A percentile compares a stretch with the other conserved stretches of the same genome.
Conservation (phyloP, 2,888 invertebrate genomes). For the Hypsopygia costalis region DNA sequence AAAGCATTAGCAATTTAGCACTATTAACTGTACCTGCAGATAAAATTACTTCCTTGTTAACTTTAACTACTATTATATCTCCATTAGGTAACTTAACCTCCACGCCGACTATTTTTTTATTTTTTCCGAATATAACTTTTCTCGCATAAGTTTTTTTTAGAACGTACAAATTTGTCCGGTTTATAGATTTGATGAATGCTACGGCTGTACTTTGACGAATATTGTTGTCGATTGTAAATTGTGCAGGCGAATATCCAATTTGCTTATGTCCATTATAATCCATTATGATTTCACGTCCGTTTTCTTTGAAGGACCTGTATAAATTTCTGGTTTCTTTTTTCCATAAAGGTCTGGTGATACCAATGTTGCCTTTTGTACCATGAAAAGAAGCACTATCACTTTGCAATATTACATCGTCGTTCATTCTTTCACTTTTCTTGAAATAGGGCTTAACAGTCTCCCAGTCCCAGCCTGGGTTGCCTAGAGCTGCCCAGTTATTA, state of each 20-base stretch:
- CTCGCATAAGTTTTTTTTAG: conserved; percentile 32
- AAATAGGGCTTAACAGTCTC: conserved; percentile 31
- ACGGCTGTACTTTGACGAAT: conserved; percentile 34
- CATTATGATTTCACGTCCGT: conserved; percentile 28
- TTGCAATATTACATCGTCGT: conserved; percentile 16
- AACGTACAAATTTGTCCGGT: conserved; percentile 32
- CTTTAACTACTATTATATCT: conserved; percentile 18
- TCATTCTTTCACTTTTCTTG: conserved; percentile 31
- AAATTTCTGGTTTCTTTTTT: conserved; percentile 48
- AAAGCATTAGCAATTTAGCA: conserved; percentile 47
- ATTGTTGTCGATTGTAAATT: conserved; percentile 24
- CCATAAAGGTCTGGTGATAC: conserved; percentile 35
- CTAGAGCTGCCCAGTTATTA: conserved; percentile 82
- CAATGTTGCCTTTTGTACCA: conserved; percentile 24
- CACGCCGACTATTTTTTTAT: conserved; percentile 32
- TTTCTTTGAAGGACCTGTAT: conserved; percentile 30
- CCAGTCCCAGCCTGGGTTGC: conserved; percentile 64
- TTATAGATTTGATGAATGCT: conserved; percentile 29
- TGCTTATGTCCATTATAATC: conserved; percentile 34
- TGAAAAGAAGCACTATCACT: conserved; percentile 43
- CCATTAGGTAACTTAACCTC: conserved; percentile 23
- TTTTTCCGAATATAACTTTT: conserved; percentile 28
- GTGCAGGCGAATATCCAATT: conserved; percentile 26
- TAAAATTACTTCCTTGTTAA: conserved; percentile 38
- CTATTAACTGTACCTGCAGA: conserved; percentile 43